Conservation (phyloP, 2,888 invertebrate genomes). For the Thereva unica region DNA sequence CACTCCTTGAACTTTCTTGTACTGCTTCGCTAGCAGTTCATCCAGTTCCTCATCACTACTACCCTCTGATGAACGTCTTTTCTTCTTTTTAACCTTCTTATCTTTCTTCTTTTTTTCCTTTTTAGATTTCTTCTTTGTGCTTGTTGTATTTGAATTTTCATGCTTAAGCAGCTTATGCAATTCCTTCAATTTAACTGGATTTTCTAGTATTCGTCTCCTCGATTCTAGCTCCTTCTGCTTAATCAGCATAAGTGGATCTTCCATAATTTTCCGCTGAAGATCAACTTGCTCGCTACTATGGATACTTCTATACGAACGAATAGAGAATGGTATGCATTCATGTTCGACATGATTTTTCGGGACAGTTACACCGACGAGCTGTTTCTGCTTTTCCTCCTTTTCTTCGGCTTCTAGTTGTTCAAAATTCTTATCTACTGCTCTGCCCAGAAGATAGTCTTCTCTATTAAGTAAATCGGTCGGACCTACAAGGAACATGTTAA, state of each 20-base stretch:
- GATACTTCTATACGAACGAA: slow-evolving; percentile 60
- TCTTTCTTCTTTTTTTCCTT: slow-evolving; percentile 45
- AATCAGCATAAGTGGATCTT: slow-evolving; percentile 90
- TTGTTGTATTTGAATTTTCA: slow-evolving; percentile 60
- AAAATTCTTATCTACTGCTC: slow-evolving; percentile 73
- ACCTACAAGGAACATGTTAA: slow-evolving; percentile 42
- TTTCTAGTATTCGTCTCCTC: slow-evolving; percentile 80
- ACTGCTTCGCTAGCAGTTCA: slow-evolving; percentile 70
- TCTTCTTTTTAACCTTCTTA: slow-evolving; percentile 47
- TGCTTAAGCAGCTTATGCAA: slow-evolving; percentile 76
- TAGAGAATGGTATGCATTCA: slow-evolving; percentile 77
- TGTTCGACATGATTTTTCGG: slow-evolving; percentile 72
- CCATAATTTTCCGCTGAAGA: slow-evolving; percentile 83
- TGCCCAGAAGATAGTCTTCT: slow-evolving; percentile 88
- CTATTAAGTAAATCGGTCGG: slow-evolving; percentile 62
- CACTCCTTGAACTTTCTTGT: slow-evolving; percentile 67
- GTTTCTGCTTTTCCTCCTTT: slow-evolving; percentile 52
- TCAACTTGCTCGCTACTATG: slow-evolving; percentile 75
- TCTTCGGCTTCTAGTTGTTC: slow-evolving; percentile 68
- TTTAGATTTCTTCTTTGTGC: slow-evolving; percentile 52
- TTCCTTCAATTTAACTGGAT: slow-evolving; percentile 88
- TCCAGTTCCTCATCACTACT: slow-evolving; percentile 63
- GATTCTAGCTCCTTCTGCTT: slow-evolving; percentile 89
- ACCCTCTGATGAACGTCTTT: slow-evolving; percentile 34
- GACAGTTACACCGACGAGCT: slow-evolving; percentile 53